Conservation (phyloP, 2,113 vertebrate species). For the Aix galericulata region DNA sequence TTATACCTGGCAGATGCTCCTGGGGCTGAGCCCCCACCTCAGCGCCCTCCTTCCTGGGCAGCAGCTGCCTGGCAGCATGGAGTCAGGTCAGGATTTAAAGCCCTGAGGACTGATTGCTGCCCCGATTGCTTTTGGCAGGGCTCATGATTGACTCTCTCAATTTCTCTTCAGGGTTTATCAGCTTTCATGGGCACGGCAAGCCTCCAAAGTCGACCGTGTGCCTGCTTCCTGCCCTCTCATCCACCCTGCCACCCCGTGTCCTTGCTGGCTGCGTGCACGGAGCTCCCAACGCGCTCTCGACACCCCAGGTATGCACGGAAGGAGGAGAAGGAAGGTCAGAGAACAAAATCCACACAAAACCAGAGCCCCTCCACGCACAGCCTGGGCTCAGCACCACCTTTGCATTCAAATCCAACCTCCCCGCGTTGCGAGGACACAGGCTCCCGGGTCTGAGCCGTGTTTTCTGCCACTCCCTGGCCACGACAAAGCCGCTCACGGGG, state of each 20-base stretch:
- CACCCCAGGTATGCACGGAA: accelerated
- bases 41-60: background rate
- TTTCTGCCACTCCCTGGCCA: accelerated
- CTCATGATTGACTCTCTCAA: background rate
- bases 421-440: accelerated
- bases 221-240: background rate
- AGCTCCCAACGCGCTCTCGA: accelerated
- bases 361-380: background rate
- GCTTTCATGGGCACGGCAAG: background rate
- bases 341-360: background rate
- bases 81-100: background rate
- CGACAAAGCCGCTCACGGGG: background rate
- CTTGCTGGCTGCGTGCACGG: background rate
- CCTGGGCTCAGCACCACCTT: accelerated
- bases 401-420: background rate
- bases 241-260: background rate
- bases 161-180: background rate
- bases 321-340: background rate
- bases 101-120: background rate
- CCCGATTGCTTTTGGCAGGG: background rate
- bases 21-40: accelerated
- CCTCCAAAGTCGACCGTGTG: accelerated
- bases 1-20: background rate
- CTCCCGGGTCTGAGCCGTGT: background rate
- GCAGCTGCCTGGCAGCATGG: background rate